phyloP scores from a whole-genome alignment of 1,140 invertebrate genomes.

The Drosophila quadrilineata region DNA sequence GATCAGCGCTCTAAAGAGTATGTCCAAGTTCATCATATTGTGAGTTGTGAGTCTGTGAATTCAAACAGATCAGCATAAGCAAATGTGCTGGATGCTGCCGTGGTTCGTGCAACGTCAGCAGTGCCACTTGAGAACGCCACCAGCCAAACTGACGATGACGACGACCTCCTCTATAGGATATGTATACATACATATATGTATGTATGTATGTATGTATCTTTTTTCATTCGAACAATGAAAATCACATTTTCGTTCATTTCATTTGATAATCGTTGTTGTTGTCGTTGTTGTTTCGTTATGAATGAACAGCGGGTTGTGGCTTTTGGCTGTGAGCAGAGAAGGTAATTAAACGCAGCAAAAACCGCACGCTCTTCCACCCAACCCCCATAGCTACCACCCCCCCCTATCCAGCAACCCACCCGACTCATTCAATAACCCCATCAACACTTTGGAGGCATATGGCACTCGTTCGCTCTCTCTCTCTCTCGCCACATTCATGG shows the following conservation, averaged over 20 bases:
- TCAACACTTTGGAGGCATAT: slow-evolving; percentile 27
- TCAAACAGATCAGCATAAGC: not conserved
- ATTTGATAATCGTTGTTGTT: slow-evolving; percentile 6
- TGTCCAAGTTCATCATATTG: not conserved
- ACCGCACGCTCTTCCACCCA: not conserved
- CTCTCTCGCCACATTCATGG: slow-evolving; percentile 61
- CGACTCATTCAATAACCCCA: not conserved
- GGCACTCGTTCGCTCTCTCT: slow-evolving; percentile 41
- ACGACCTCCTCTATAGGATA: not conserved
- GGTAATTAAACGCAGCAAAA: slow-evolving; percentile 61
- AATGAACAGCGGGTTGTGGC: slow-evolving; percentile 50
- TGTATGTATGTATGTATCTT: too few relatives aligned
- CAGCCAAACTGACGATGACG: slow-evolving; percentile 64
- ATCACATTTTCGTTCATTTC: too few relatives aligned
- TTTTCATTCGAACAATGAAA: slow-evolving; percentile 22
- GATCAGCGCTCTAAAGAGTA: too few relatives aligned
- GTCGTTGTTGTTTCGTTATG: slow-evolving; percentile 52
- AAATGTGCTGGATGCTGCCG: slow-evolving; percentile 11
- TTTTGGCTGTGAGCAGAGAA: slow-evolving; percentile 18
- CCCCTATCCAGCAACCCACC: not conserved
- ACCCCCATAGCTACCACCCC: not conserved
- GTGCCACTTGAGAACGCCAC: slow-evolving; percentile 20
- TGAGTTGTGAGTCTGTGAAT: too few relatives aligned
- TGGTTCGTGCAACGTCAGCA: slow-evolving; percentile 21
- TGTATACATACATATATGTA: slow-evolving; percentile 12